phyloP scores from a whole-genome alignment of 1,140 invertebrate genomes.

The Protaetia brevitarsis region DNA sequence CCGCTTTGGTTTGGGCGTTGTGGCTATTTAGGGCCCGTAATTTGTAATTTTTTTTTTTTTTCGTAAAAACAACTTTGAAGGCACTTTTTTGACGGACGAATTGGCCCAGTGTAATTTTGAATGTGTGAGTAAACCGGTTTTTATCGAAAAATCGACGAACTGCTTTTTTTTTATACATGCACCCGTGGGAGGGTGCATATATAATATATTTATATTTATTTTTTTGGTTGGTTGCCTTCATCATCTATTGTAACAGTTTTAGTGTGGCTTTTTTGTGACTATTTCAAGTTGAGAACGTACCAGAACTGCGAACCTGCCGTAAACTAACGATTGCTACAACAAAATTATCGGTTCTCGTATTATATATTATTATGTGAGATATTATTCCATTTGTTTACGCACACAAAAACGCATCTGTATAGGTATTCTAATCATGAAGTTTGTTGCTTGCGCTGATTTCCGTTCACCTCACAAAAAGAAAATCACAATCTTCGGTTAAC shows the following conservation, averaged over 20 bases:
- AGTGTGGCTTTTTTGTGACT: constrained; percentile 62
- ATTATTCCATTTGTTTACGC: neutral
- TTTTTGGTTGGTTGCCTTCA: constrained; percentile 52
- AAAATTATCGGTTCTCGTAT: constrained; percentile 25
- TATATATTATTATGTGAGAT: neutral
- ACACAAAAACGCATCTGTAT: constrained; percentile 7
- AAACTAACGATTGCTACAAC: constrained; percentile 46
- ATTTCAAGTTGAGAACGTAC: constrained; percentile 66
- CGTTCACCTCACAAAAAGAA: neutral
- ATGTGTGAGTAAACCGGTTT: constrained; percentile 48
- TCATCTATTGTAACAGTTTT: constrained; percentile 60
- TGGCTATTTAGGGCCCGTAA: constrained; percentile 81
- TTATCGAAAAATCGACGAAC: constrained; percentile 43
- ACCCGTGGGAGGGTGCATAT: no score
- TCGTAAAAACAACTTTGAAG: constrained; percentile 82
- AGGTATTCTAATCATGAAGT: neutral
- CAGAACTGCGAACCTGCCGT: constrained; percentile 53
- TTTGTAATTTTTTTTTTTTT: constrained; percentile 65
- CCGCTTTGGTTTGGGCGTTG: constrained; percentile 63
- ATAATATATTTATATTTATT: constrained; percentile 29
- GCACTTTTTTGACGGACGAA: constrained; percentile 85
- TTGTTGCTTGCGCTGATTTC: neutral
- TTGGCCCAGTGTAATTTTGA: constrained; percentile 71
- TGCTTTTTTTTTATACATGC: constrained; percentile 42
- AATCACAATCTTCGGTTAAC: neutral